Evolutionary conservation across 2,888 invertebrate genomes (phyloP).

Genomic region (Pterostichus madidus): DNA sequence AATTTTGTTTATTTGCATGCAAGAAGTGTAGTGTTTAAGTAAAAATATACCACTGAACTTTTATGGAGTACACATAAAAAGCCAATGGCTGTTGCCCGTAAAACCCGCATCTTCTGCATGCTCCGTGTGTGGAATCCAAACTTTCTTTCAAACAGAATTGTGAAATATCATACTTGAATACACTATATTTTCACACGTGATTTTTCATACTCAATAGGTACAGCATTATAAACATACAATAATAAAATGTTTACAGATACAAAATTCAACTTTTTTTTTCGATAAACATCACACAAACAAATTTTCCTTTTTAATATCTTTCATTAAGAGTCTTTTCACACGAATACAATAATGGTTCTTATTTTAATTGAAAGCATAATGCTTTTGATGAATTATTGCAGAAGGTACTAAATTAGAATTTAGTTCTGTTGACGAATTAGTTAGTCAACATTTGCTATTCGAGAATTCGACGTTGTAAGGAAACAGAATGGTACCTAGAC

Average conservation of each 20-base stretch:
- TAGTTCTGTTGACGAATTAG: constrained; percentile 23
- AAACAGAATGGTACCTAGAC: constrained; percentile 37
- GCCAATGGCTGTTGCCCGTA: constrained; percentile 26
- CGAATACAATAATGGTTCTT: neutral
- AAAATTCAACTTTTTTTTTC: too few species aligned
- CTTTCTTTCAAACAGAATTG: constrained; percentile 34
- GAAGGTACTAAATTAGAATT: neutral
- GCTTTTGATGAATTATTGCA: too few species aligned
- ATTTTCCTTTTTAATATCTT: too few species aligned
- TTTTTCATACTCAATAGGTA: constrained; percentile 21
- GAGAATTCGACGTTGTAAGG: neutral
- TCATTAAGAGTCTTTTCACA: neutral
- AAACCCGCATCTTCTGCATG: constrained; percentile 41
- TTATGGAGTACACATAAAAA: constrained; percentile 42
- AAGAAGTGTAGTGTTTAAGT: constrained; percentile 28
- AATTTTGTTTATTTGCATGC: constrained; percentile 46
- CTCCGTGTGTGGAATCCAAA: constrained; percentile 30
- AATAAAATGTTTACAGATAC: constrained; percentile 34
- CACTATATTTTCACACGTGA: constrained; percentile 53
- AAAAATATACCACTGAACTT: constrained; percentile 34
- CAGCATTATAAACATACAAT: constrained; percentile 33
- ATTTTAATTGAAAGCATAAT: too few species aligned
- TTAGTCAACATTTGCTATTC: constrained; percentile 39
- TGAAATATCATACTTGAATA: constrained; percentile 49
- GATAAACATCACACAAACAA: too few species aligned